Conservation (phyloP, 2,888 invertebrate species). For the Heterodera filipjevi region DNA sequence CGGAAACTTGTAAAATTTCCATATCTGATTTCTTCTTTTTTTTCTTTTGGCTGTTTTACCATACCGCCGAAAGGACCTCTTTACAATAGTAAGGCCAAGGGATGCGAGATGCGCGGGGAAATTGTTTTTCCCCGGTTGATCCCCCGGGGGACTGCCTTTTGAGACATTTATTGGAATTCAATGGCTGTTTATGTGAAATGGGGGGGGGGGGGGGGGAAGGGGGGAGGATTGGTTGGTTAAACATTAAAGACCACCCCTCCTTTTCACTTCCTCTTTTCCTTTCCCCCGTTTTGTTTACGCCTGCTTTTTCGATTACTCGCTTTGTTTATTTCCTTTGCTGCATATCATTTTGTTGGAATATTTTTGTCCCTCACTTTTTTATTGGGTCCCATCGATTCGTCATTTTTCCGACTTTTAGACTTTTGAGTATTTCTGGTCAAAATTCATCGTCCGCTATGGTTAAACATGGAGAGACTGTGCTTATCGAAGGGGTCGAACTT, state of each 20-base stretch:
- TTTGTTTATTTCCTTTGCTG: background rate
- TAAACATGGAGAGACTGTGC: background rate
- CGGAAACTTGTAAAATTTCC: no score
- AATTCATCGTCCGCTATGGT: background rate
- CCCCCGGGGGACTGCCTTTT: no score
- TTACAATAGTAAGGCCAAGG: no score
- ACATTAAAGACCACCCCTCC: background rate
- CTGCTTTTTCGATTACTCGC: background rate
- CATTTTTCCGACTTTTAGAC: background rate
- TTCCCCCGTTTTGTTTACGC: background rate
- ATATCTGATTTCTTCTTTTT: no score
- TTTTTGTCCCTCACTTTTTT: background rate
- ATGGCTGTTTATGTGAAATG: no score
- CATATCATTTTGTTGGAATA: background rate
- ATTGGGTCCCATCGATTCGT: no score
- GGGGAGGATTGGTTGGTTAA: background rate
- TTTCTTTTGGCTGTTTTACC: no score
- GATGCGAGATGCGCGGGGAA: no score
- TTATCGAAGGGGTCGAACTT: slow-evolving; percentile 6
- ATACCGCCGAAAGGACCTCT: no score
- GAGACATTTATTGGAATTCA: no score
- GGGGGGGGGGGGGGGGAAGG: background rate
- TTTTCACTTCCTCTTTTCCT: background rate
- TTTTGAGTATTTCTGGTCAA: background rate
- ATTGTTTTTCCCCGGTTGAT: no score